A percentile compares a stretch with the other conserved stretches of the same genome.
Conservation (phyloP, 2,113 vertebrate genomes). For the Spheniscus mendiculus region DNA sequence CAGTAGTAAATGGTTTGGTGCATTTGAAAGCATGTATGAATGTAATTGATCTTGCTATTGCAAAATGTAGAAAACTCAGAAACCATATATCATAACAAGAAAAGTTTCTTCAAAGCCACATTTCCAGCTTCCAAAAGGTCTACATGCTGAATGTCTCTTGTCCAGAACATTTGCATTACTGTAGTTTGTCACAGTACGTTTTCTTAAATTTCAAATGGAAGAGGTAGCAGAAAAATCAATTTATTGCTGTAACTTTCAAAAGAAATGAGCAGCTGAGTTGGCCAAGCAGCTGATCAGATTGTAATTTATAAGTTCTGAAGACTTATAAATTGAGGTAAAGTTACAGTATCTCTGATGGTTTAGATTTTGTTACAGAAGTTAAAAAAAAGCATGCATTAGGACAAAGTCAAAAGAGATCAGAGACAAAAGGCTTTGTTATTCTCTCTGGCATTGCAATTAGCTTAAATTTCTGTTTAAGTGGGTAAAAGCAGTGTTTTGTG, state of each 20-base stretch:
- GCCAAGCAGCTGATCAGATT: too few species aligned
- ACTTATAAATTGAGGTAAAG: too few species aligned
- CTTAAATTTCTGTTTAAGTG: background rate
- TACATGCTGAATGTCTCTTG: background rate
- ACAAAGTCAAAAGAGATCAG: background rate
- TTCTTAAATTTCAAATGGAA: background rate
- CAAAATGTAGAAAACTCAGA: background rate
- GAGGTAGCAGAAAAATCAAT: background rate
- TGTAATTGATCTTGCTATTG: background rate
- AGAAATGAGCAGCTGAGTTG: too few species aligned
- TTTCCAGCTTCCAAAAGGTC: background rate
- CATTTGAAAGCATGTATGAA: background rate
- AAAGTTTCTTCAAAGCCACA: background rate
- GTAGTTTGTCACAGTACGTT: background rate
- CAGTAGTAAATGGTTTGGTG: background rate
- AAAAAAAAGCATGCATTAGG: background rate
- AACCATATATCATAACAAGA: background rate
- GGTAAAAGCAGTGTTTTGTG: background rate
- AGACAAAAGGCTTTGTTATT: background rate
- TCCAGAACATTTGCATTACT: background rate
- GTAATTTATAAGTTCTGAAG: too few species aligned
- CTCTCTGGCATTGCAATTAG: background rate
- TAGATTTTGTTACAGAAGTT: background rate
- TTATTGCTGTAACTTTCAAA: background rate
- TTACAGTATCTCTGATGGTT: background rate